These are phyloP conservation scores for Poeciliopsis occidentalis DNA, from an alignment of 2,113 vertebrate genomes.

Conservation along the genomic window DNA sequence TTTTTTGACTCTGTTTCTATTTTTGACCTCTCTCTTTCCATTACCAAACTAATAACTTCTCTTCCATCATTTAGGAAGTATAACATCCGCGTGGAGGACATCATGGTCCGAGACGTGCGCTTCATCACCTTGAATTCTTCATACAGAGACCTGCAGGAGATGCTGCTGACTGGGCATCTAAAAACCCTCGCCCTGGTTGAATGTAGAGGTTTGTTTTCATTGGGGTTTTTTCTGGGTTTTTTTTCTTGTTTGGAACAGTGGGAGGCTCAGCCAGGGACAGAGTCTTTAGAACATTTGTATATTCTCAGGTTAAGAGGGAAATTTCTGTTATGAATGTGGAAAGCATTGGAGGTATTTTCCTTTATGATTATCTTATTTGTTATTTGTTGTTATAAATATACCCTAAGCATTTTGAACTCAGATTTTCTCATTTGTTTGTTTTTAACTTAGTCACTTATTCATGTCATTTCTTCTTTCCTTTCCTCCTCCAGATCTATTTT, in stretches of 20 bases:
- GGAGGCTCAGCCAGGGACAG: background rate
- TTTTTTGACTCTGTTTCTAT: constrained; percentile 1
- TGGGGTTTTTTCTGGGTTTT: background rate
- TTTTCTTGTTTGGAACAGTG: background rate
- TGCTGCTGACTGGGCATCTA: constrained; percentile 88
- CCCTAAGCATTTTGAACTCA: background rate
- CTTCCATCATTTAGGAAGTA: constrained; percentile 85
- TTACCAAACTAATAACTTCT: background rate
- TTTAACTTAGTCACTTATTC: background rate
- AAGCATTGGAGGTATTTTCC: background rate
- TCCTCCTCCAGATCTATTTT: background rate
- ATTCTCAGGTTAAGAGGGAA: background rate
- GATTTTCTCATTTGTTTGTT: background rate
- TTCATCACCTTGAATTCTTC: constrained; percentile 91
- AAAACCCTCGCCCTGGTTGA: constrained; percentile 89
- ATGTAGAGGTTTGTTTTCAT: constrained; percentile 63
- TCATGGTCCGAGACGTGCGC: constrained; percentile 94
- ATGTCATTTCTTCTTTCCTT: background rate
- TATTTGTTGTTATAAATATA: too few relatives aligned
- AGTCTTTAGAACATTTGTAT: background rate
- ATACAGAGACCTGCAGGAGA: constrained; percentile 90
- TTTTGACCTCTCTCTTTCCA: background rate
- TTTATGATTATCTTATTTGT: background rate
- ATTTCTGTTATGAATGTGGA: background rate
- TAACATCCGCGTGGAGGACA: constrained; percentile 95